Base-by-base conservation (phyloP, 2,888 invertebrate genomes). In the Suillia variegata region DNA sequence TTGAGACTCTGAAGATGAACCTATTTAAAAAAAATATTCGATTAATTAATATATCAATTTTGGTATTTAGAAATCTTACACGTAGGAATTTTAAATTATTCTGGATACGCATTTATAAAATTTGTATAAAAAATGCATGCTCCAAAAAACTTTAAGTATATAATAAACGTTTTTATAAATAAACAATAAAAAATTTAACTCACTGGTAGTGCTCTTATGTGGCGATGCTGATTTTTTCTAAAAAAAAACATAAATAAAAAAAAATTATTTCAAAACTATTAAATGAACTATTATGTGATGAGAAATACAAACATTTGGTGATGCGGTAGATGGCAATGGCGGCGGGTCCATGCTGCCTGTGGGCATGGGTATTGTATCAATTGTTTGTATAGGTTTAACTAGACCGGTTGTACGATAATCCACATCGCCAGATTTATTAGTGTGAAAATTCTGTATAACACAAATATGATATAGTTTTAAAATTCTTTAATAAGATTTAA, bases 171-270 rank as follows among this genome's bases (percentile, higher is more conserved):
- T n/a, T n/a, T n/a, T n/a, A n/a, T n/a, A n/a, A n/a, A n/a, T n/a
- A n/a, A n/a, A n/a, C n/a, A n/a, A n/a, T n/a, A n/a, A n/a, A n/a
- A n/a, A n/a, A n/a, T 24, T 2, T 5, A 26, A 62, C 77, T 70
- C 70, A 78, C 78, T 78, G 56, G 74, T 70, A 69, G 64, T 75
- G 3, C 71, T 78, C 59, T 79, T 79, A 47, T 70, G 75, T 6
- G 79, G 77, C 17, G 78, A 78, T 26, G 48, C 68, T 1, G 62
- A 59, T 51, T 73, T 70, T 33, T 65, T 69, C 3, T 18, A n/a
- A 20, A 20, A 45, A 45, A 45, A 45, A 45, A 5, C 13, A 18
- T 3, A 42, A 45, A 20, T 13, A 34, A 42, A 58, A n/a, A n/a
- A n/a, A n/a, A n/a, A n/a, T n/a, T n/a, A n/a, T n/a, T n/a, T n/a